Percentiles rank a stretch among this genome's conserved stretches.
Evolutionary conservation across 1,140 invertebrate species (phyloP).

Genomic region (Argopecten irradians): DNA sequence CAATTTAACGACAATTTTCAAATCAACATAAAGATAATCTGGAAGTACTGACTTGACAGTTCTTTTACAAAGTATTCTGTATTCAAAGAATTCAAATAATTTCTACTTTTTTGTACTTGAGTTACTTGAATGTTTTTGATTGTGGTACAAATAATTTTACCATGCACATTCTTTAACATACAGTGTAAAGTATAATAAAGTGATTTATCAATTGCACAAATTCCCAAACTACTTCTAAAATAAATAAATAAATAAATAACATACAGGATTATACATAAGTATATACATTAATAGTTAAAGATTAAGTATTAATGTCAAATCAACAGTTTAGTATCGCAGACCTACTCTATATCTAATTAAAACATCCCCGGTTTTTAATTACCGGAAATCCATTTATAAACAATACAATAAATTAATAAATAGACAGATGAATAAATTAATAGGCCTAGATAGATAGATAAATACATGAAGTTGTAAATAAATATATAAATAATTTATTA

Average conservation of each 20-base stretch:
- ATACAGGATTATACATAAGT: background rate
- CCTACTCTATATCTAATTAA: background rate
- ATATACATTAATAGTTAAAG: background rate
- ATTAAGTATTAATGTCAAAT: background rate
- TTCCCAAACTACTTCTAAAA: conserved; percentile 1
- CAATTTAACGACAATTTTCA: too few relatives aligned
- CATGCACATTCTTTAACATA: conserved; percentile 10
- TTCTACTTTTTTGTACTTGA: too few relatives aligned
- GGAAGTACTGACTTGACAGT: too few relatives aligned
- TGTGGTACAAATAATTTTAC: background rate
- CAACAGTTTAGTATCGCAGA: background rate
- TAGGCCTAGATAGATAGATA: too few relatives aligned
- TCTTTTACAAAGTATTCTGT: too few relatives aligned
- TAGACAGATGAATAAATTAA: too few relatives aligned
- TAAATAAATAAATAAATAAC: background rate
- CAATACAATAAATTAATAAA: too few relatives aligned
- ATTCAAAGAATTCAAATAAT: too few relatives aligned
- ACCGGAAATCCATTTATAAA: too few relatives aligned
- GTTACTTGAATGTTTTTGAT: background rate
- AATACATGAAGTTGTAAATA: too few relatives aligned
- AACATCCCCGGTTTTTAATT: background rate
- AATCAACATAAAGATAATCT: too few relatives aligned
- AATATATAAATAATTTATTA: too few relatives aligned
- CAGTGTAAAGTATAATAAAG: background rate
- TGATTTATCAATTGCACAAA: background rate